Percentiles rank a stretch among this genome's conserved stretches.
Evolutionary conservation across 2,888 invertebrate species (phyloP).

Genomic region (Rhagonycha lutea): DNA sequence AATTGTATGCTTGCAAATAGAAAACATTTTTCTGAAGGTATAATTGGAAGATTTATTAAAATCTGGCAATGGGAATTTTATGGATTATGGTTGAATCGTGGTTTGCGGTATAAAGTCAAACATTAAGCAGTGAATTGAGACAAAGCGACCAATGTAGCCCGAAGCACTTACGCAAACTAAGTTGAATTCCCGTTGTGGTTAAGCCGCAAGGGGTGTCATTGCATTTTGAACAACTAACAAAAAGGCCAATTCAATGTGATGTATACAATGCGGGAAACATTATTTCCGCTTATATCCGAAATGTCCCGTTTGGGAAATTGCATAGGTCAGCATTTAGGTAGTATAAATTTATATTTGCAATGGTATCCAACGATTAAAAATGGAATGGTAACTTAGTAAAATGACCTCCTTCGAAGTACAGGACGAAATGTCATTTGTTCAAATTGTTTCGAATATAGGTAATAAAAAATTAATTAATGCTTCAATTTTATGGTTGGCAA

Average conservation of each 20-base stretch:
- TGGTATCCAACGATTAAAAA: background rate
- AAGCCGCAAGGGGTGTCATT: slow-evolving; percentile 22
- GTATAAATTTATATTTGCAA: background rate
- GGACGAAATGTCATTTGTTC: background rate
- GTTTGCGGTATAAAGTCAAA: slow-evolving; percentile 52
- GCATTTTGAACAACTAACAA: slow-evolving; percentile 20
- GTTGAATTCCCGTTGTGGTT: slow-evolving; percentile 46
- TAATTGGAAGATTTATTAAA: slow-evolving; percentile 23
- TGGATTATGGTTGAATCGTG: slow-evolving; percentile 32
- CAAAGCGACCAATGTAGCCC: slow-evolving; percentile 52
- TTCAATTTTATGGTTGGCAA: background rate
- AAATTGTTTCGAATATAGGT: too few species aligned
- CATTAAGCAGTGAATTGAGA: slow-evolving; percentile 50
- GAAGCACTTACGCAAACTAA: slow-evolving; percentile 50
- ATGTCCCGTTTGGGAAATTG: slow-evolving; percentile 24
- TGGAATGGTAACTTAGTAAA: background rate
- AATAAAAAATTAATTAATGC: too few species aligned
- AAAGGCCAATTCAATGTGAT: slow-evolving; percentile 11
- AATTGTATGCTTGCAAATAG: background rate
- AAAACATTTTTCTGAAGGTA: slow-evolving; percentile 30
- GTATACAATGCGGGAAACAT: slow-evolving; percentile 10
- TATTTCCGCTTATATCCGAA: slow-evolving; percentile 10
- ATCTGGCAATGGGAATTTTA: slow-evolving; percentile 21
- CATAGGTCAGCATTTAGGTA: slow-evolving; percentile 7
- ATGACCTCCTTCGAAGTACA: background rate